Evolutionary conservation across 2,888 invertebrate genomes (phyloP).

Genomic region (Leptinotarsa juncta): DNA sequence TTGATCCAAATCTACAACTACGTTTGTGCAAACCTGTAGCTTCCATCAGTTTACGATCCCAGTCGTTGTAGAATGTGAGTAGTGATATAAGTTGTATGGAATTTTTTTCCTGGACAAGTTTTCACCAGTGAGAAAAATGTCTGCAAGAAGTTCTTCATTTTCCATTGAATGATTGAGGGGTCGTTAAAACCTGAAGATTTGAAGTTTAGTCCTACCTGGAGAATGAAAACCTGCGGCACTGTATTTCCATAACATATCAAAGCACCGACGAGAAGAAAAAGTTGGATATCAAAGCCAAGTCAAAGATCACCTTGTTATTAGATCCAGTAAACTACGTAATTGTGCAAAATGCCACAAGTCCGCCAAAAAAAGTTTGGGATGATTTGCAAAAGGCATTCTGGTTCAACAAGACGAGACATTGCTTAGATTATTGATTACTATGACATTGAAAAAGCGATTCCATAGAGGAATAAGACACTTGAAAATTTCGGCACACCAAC

Average conservation of each 20-base stretch:
- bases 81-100: no score
- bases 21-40: no score
- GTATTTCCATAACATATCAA: slow-evolving; percentile 26
- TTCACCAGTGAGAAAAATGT: neutral
- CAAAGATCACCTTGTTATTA: slow-evolving; percentile 43
- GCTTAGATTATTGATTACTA: slow-evolving; percentile 28
- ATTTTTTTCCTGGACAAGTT: no score
- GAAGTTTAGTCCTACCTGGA: slow-evolving; percentile 42
- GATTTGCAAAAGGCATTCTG: slow-evolving; percentile 19
- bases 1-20: no score
- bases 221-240: slow-evolving; percentile 41
- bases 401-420: slow-evolving; percentile 29
- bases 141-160: neutral
- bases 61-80: no score
- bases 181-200: slow-evolving; percentile 41
- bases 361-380: slow-evolving; percentile 27
- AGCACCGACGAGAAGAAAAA: slow-evolving; percentile 29
- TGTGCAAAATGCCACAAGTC: slow-evolving; percentile 24
- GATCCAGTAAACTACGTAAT: slow-evolving; percentile 14
- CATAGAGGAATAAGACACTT: slow-evolving; percentile 29
- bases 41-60: no score
- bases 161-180: slow-evolving; percentile 33
- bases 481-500: no score
- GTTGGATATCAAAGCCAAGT: slow-evolving; percentile 34
- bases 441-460: slow-evolving; percentile 27